Base-by-base conservation (phyloP, 2,113 vertebrate species). In the Syngnathus floridae region DNA sequence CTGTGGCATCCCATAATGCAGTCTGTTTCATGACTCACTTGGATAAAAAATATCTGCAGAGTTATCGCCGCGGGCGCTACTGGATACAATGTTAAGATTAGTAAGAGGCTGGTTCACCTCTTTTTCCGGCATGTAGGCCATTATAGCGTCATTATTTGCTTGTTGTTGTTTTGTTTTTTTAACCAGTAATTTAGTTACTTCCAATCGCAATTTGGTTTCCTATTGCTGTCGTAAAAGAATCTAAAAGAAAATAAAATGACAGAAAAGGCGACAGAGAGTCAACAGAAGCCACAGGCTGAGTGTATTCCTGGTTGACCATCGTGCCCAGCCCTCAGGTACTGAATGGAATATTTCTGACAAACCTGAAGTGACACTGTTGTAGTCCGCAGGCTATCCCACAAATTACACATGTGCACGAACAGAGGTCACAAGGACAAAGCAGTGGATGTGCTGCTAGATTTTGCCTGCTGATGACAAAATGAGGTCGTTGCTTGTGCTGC, bases 271-370 rank as follows among this genome's bases (percentile, higher is more conserved):
- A 60, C 77, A 69, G 68, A 76, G 74, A 79, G 79, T 76, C 75
- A 80, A 67, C 70, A 60, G 43, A 65, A 79, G 83, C 81, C 69
- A 74, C 65, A 38, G 75, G 79, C 74, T 16, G 45, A 36, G 38
- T 54, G 79, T 81, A 79, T 85, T 87, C 85, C 73, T 82, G 71
- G 76, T 76, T 80, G 77, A 78, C 74, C 81, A 81, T 82, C 64
- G 79, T 82, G 78, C 59, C 67, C 54, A 66, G 75, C 66, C 71
- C 74, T 66, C 66, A 37, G 16, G 66, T 77, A 73, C 84, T 72
- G 71, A 72, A 73, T 75, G 76, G 70, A 43, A n/a, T 7, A 52
- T 70, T 1, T 31, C 70, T 86, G 80, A 88, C 67, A 83, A 88
- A 86, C 76, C 66, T 79, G 74, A 83, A 76, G 77, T 80, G 80